Base-by-base conservation (phyloP, 1,140 invertebrate species). In the Bombus picipes region DNA sequence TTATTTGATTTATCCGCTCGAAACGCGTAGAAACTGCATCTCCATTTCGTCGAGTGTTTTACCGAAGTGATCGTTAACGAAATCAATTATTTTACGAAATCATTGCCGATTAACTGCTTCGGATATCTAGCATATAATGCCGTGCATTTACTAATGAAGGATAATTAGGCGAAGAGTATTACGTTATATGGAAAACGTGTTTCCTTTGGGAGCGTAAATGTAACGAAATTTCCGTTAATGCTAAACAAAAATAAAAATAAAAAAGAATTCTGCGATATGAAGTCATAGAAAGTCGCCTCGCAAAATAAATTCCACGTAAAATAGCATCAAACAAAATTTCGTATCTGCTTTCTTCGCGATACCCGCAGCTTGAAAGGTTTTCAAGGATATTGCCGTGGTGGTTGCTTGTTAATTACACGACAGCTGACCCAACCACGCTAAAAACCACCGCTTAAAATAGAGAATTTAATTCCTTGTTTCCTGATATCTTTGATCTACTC, bases 1-100 rank as follows among this genome's bases (percentile, higher is more conserved):
- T 68, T 68, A 9, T 68, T 74, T 75, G 73, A 72, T 75, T 75
- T 57, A 75, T 75, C 25, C 73, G 18, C 47, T 25, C 3, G 47
- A 28, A 57, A 37, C 73, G 47, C 73, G 47, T 15, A 57, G 47
- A 28, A 28, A 37, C 47, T 32, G 47, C 8, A 53, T 75, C 73
- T 75, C 47, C 5, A n/a, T 41, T 41, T 2, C 25, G 25, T 41
- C 70, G 39, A 41, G 39, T n/a, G 25, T 28, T 41, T 72, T 2
- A 72, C 39, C 39, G 12, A n/a, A n/a, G 25, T 72, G 15, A 41
- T 72, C 28, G 39, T n/a, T 28, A 6, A 12, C 13, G 5, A 41
- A 72, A 34, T 25, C 70, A 39, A 71, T 13, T n/a, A 13, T 71
- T n/a, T 41, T 12, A 6, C 70, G 22, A 41, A 41, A 72, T 72